Evolutionary conservation across 37 sponge, comb jelly and placozoan species (phyloP).

Genomic region (Bolinopsis microptera): DNA sequence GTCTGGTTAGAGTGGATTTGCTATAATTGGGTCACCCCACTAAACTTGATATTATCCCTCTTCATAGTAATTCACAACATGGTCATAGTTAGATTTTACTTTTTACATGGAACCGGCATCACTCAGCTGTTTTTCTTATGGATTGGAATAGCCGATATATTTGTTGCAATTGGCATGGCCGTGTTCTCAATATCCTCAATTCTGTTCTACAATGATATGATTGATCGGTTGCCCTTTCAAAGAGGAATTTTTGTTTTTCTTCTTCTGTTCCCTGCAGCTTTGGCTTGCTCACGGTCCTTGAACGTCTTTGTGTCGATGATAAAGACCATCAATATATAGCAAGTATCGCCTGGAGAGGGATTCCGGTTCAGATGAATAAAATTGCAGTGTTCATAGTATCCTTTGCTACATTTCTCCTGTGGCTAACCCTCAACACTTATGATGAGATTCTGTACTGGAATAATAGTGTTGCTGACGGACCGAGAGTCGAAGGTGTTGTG

Average conservation of each 20-base stretch:
- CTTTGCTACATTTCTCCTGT: not conserved
- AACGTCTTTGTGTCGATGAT: not conserved
- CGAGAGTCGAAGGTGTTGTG: too few relatives aligned
- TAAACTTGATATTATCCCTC: not conserved
- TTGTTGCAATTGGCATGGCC: not conserved
- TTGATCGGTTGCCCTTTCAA: not conserved
- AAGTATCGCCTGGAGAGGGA: too few relatives aligned
- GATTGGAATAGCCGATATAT: not conserved
- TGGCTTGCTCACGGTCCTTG: not conserved
- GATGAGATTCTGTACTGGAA: not conserved
- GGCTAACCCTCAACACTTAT: not conserved
- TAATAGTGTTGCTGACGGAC: not conserved
- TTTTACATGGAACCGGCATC: too few relatives aligned
- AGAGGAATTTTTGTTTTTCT: not conserved
- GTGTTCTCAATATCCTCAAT: not conserved
- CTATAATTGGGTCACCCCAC: not conserved
- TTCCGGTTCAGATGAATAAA: too few relatives aligned
- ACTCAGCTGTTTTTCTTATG: not conserved
- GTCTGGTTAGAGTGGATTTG: not conserved
- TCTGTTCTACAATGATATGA: not conserved
- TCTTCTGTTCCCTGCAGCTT: not conserved
- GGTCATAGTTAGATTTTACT: not conserved
- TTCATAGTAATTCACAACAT: not conserved
- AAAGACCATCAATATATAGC: too few relatives aligned
- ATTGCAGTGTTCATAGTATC: too few relatives aligned